Evolutionary conservation across 1,140 invertebrate species (phyloP), one percentile per base, ranked within the genome.

Genomic region (Ephestia elutella): DNA sequence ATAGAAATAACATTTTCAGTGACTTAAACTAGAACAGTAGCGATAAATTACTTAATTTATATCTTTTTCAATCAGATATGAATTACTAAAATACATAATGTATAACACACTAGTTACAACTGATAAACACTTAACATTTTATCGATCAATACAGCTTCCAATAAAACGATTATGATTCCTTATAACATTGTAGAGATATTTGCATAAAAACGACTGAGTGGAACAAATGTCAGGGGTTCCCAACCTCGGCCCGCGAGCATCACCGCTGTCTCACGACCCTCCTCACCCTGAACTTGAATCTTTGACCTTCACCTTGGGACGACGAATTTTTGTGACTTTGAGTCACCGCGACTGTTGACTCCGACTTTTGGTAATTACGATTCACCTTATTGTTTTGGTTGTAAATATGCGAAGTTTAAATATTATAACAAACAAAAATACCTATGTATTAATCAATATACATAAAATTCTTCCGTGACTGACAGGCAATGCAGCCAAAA

Each of bases 231-330:
- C 79, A 81, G 70, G 78, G 78, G 78, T 80, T 63, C 61, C 51
- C 65, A 82, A 78, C 76, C 78, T 78, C 70, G 66, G 56, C 70
- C 70, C 57, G 58, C 65, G 68, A 69, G 68, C 69, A 71, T 68
- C 67, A n/a, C 66, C 71, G 71, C 68, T 63, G 68, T 82, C 78
- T 73, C 80, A 80, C 80, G 80, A 78, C 80, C 80, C 67, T 62
- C 57, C 54, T 72, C 72, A 77, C 76, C 77, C 68, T 73, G 74
- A 77, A 72, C 75, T 66, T 75, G 73, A 76, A 58, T 44, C 38
- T 44, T 44, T 44, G 13, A 44, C 38, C 62, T 57, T 68, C 59
- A 50, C 51, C 57, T 62, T 68, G 60, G 61, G n/a, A 44, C 59
- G 50, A 62, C 54, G 57, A 66, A 67, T 60, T 62, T 68, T 68